Conservation (phyloP, 2,888 invertebrate genomes). For the Ecdyonurus torrentis region DNA sequence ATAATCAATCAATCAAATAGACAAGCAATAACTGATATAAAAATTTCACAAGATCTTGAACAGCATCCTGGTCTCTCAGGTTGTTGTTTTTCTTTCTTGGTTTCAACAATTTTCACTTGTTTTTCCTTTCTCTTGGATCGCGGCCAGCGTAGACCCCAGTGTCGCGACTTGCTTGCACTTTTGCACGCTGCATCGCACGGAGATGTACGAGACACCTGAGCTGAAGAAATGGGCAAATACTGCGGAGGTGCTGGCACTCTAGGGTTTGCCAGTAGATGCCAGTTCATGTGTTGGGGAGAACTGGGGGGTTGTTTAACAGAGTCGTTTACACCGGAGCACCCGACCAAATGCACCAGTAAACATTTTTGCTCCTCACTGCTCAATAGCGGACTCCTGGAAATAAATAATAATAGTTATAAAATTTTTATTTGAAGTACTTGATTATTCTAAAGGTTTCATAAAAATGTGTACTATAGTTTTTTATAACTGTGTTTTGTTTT, state of each 20-base stretch:
- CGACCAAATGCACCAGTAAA: neutral
- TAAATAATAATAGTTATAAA: no score
- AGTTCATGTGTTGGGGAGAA: neutral
- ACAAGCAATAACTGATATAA: conserved; percentile 25
- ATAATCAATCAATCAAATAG: conserved; percentile 33
- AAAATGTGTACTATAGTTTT: no score
- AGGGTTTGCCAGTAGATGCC: neutral
- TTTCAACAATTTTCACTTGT: no score
- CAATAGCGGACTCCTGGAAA: neutral
- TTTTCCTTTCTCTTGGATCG: neutral
- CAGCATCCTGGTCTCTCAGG: neutral
- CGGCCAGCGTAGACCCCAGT: neutral
- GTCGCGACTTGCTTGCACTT: neutral
- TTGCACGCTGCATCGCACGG: neutral
- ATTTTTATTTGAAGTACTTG: no score
- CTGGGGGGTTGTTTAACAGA: neutral
- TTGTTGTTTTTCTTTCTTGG: neutral
- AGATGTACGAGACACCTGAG: neutral
- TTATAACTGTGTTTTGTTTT: no score
- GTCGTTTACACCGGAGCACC: neutral
- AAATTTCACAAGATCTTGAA: neutral
- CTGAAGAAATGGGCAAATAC: neutral
- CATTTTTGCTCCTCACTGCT: neutral
- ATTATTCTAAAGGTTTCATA: no score
- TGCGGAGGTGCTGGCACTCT: neutral